A percentile compares a stretch with the other conserved stretches of the same genome.
Conservation (phyloP, 2,113 vertebrate genomes). For the Haliaeetus leucogaster region DNA sequence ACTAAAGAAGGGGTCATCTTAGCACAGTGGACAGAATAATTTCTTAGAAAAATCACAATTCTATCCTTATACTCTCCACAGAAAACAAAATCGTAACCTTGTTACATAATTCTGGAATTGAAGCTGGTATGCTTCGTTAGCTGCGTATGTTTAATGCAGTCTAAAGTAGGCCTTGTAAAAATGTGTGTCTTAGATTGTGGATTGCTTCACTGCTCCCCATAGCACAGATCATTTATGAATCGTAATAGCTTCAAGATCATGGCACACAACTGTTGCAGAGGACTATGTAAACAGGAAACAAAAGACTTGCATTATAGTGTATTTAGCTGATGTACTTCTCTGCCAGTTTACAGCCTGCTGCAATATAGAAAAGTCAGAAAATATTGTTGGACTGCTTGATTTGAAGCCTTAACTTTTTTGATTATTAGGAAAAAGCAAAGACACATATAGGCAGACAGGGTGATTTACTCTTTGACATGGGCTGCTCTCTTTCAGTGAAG, state of each 20-base stretch:
- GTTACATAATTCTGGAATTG: neutral
- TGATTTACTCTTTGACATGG: neutral
- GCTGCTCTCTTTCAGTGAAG: neutral
- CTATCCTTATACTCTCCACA: neutral
- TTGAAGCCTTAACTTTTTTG: neutral
- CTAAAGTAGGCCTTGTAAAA: neutral
- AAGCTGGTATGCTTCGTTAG: neutral
- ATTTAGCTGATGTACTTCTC: neutral
- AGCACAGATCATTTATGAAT: neutral
- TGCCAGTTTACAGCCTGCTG: neutral
- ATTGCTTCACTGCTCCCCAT: neutral
- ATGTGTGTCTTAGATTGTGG: neutral
- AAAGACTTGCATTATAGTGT: neutral
- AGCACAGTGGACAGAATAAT: neutral
- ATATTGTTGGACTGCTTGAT: neutral
- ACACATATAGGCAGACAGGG: accelerated
- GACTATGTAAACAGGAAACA: neutral
- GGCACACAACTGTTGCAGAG: neutral
- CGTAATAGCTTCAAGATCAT: neutral
- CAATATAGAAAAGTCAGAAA: neutral
- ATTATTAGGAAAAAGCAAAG: neutral
- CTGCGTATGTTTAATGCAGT: neutral
- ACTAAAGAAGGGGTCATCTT: neutral
- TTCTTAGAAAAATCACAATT: neutral
- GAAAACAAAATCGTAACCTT: neutral